Base-by-base conservation (phyloP, 2,113 vertebrate genomes). In the Sialia sialis region DNA sequence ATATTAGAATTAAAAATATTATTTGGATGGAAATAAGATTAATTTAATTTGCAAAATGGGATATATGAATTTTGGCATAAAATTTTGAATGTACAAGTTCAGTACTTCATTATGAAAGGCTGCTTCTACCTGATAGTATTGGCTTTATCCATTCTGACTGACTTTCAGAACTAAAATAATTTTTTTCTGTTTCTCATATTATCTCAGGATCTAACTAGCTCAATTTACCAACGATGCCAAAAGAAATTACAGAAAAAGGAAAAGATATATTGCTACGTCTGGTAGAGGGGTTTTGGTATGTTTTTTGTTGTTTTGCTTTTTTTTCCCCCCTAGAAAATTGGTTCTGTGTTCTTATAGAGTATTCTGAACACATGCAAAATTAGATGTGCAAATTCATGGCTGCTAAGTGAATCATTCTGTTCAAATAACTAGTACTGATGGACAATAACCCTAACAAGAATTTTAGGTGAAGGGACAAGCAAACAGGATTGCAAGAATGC, bases 221-320 rank as follows among this genome's bases (percentile, higher is more conserved):
- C 17, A 72, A 7, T 56, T 88, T 52, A 29, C 10, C 75, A 83
- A 78, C 72, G 13, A 58, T 82, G 23, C 7, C 26, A 81, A 76
- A 90, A 34, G 1, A 49, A 64, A 56, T 41, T 0, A 21, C 3
- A 1, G 6, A 22, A 60, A 39, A 59, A 26, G 1, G 3, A 27
- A 59, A 67, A 3, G 16, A 17, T 22, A 4, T 8, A 46, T 44
- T 63, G 9, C 9, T 52, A 32, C 9, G 9, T 44, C 14, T 68
- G 3, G 72, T 85, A 51, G 4, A 10, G 6, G 2, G 3, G 2
- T 44, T 77, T 60, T 32, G 14, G 12, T 68, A 22, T 36, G 21
- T 54, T 64, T 34, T 9, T 66, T 44, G 5, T 13, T 27, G 7
- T 27, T 32, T n/a, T 30, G 27, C 15, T 29, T 52, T 29, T 52